A percentile compares a stretch with the other conserved stretches of the same genome.
Evolutionary conservation across 2,797 vertebrate species (phyloP).

Genomic region (Anguilla anguilla): DNA sequence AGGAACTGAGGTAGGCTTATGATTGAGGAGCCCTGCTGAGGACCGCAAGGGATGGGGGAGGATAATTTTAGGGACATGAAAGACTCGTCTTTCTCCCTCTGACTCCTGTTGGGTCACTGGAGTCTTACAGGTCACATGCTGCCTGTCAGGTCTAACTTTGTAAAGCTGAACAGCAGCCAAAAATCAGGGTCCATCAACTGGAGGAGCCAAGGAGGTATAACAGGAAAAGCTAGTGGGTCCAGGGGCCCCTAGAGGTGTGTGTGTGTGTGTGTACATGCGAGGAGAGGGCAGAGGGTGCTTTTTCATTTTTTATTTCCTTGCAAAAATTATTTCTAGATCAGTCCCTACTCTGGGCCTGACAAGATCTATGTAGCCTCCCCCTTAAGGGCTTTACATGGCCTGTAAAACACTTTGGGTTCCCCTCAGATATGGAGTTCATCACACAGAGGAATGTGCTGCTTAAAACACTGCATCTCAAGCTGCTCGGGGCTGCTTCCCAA

Average conservation of each 20-base stretch:
- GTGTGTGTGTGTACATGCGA: too few relatives aligned
- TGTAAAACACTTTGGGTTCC: background rate
- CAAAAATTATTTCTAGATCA: too few relatives aligned
- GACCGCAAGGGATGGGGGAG: background rate
- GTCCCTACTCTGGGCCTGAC: background rate
- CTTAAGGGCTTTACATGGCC: background rate
- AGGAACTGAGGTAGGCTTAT: background rate
- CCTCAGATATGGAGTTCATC: background rate
- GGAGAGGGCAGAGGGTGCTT: background rate
- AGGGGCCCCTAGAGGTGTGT: too few relatives aligned
- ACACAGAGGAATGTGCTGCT: background rate
- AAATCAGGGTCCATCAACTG: background rate
- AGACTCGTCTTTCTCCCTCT: background rate
- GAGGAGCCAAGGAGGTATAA: background rate
- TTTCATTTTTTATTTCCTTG: too few relatives aligned
- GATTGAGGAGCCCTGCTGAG: background rate
- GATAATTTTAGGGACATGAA: background rate
- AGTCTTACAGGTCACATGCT: background rate
- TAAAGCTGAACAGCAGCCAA: background rate
- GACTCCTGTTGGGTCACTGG: background rate
- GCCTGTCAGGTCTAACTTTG: background rate
- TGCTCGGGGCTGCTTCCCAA: background rate
- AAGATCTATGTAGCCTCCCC: background rate
- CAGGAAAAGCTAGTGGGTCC: background rate
- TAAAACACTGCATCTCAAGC: background rate